Conservation (phyloP, 2,113 vertebrate genomes). For the Myxocyprinus asiaticus region DNA sequence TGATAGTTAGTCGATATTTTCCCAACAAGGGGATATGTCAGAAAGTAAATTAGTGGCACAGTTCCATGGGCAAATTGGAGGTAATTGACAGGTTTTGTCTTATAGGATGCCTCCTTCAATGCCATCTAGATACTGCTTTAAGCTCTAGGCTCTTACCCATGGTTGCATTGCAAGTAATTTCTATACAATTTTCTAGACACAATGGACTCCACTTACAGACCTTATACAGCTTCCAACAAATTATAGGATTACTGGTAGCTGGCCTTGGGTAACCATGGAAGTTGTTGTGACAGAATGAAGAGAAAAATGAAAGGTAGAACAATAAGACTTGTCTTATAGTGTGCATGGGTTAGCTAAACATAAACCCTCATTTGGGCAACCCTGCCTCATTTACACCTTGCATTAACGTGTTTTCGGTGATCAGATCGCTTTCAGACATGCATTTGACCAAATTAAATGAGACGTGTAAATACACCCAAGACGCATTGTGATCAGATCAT, state of each 20-base stretch:
- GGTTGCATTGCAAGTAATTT: not conserved
- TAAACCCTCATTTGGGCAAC: too few relatives aligned
- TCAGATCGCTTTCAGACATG: too few relatives aligned
- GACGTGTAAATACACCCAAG: too few relatives aligned
- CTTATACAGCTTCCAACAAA: not conserved
- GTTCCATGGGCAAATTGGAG: constrained; percentile 6
- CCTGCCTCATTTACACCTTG: too few relatives aligned
- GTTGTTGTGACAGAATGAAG: not conserved
- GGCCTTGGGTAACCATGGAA: constrained; percentile 1
- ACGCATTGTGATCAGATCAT: too few relatives aligned
- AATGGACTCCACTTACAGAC: constrained; percentile 2
- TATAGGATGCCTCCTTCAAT: not conserved
- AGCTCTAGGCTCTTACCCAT: not conserved
- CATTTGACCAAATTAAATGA: too few relatives aligned
- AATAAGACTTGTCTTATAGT: constrained; percentile 7
- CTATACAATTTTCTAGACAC: constrained; percentile 1
- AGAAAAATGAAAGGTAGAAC: not conserved
- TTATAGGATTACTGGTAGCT: constrained; percentile 5
- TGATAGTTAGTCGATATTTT: too few relatives aligned
- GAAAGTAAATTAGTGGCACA: not conserved
- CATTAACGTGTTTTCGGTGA: too few relatives aligned
- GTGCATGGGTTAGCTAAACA: not conserved
- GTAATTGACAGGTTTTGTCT: constrained; percentile 8
- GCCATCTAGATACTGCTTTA: not conserved
- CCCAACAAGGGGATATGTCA: not conserved